A percentile compares a stretch with the other conserved stretches of the same genome.
These are phyloP conservation scores for Oscheius sp. DNA, from an alignment of 1,140 invertebrate genomes.

Conservation along the genomic window DNA sequence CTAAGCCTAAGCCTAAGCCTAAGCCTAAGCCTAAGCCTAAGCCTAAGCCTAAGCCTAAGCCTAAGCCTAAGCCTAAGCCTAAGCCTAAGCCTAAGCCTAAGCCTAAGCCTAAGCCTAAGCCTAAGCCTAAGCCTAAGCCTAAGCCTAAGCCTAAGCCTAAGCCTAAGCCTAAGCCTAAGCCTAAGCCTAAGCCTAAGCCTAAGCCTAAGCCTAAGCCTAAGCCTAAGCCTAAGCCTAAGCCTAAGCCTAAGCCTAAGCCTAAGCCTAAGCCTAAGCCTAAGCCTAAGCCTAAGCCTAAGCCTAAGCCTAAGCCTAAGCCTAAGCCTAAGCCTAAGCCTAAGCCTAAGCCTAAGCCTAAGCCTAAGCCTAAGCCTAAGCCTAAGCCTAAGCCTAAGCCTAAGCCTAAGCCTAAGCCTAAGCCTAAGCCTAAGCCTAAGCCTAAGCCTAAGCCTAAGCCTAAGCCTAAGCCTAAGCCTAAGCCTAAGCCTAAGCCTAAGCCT, in stretches of 20 bases:
- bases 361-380: neutral
- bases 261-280: neutral
- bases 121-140: neutral
- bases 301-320: neutral
- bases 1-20: neutral
- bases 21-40: neutral
- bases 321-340: neutral
- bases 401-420: neutral
- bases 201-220: neutral
- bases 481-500: constrained; percentile 16
- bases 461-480: constrained; percentile 12
- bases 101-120: neutral
- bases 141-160: neutral
- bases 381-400: neutral
- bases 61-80: neutral
- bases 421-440: neutral
- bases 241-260: neutral
- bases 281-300: neutral
- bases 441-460: neutral
- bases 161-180: neutral
- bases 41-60: neutral
- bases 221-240: neutral
- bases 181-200: neutral
- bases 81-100: neutral
- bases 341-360: neutral